These are phyloP conservation scores for Willisornis vidua DNA, from an alignment of 2,113 vertebrate species.

Conservation along the genomic window DNA sequence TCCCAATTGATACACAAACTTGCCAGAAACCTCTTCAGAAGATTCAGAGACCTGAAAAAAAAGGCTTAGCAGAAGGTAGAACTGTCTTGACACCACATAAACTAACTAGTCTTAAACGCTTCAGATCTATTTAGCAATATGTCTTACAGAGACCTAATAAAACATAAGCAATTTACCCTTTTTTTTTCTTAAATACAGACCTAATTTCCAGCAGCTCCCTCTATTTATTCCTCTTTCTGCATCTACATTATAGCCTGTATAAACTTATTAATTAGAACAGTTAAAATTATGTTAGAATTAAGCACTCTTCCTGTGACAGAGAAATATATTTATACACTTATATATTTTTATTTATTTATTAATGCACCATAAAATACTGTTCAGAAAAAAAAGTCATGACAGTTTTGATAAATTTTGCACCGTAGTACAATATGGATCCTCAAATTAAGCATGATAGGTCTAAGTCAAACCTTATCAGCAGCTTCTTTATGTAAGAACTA, in stretches of 20 bases:
- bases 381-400: background rate
- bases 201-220: background rate
- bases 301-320: background rate
- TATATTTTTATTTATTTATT: background rate
- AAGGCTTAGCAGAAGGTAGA: background rate
- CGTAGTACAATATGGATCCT: background rate
- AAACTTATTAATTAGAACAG: background rate
- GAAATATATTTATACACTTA: background rate
- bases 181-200: background rate
- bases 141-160: background rate
- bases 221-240: background rate
- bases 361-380: background rate
- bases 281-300: background rate
- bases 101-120: background rate
- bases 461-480: background rate
- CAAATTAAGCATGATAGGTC: background rate
- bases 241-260: fast-evolving
- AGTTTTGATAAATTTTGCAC: background rate
- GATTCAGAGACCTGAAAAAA: background rate
- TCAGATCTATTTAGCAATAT: background rate
- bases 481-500: background rate
- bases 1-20: background rate
- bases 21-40: background rate
- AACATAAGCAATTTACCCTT: background rate
- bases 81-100: background rate